Evolutionary conservation across 2,888 invertebrate species (phyloP), one percentile per base, ranked within the genome.

Genomic region (Spilosoma lubricipeda): DNA sequence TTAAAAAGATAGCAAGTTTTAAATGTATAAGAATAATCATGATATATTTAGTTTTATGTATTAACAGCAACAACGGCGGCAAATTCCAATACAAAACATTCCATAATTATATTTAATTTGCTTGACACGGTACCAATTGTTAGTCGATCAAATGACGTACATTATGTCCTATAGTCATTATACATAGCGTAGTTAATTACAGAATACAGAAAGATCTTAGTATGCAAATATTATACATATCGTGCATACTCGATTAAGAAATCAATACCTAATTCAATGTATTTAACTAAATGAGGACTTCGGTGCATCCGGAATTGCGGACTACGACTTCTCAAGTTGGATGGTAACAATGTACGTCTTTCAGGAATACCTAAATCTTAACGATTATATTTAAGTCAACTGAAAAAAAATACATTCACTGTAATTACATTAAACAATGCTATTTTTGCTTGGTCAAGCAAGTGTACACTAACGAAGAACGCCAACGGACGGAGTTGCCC

Each of bases 51-150:
- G 2, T 63, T 30, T n/a, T 63, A 18, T 15, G 18, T 33, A 36
- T n/a, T n/a, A 69, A 69, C 36, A 73, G 75, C 70, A 76, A 70
- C 70, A 77, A 70, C 39, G 70, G 56, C 67, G 86, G 85, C 76
- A 86, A 84, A 73, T 86, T 86, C 86, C 86, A 85, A 71, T 86
- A 82, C 83, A 86, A 88, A 87, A 85, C 78, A 81, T 83, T 84
- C 85, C 67, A 36, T 87, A 88, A 86, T 83, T 81, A 84, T 76
- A 70, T 78, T 76, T 86, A 87, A 85, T 85, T 78, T 81, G 74
- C 72, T 77, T 84, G 80, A 81, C 81, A 81, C 79, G 73, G 81
- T 81, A 85, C 79, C 78, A 80, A 83, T 83, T 70, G 73, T 72
- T 81, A 84, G 85, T 85, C 73, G 80, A 82, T 76, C 52, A 52